Conservation (phyloP, 2,113 vertebrate genomes). For the Siniperca knerii region DNA sequence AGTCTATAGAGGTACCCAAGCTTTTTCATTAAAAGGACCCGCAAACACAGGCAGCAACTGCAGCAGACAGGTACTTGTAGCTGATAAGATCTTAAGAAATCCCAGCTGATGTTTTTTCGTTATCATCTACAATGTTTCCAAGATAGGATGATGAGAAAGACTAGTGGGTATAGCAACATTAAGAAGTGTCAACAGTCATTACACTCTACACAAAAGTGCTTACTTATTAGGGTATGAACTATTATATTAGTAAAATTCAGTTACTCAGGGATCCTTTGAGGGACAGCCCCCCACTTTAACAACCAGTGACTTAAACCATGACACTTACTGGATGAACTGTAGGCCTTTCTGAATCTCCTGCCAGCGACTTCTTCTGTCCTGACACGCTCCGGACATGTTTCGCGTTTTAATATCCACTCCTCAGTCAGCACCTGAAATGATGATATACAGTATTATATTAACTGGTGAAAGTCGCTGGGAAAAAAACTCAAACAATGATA, state of each 20-base stretch:
- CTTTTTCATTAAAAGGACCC: too few species aligned
- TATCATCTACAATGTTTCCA: not conserved
- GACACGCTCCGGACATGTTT: conserved; percentile 91
- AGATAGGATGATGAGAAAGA: not conserved
- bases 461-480: not conserved
- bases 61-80: not conserved
- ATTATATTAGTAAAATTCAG: not conserved
- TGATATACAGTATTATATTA: not conserved
- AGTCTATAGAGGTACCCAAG: not conserved
- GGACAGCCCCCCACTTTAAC: not conserved
- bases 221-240: too few species aligned
- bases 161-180: not conserved
- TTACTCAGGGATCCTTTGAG: not conserved
- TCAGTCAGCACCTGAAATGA: conserved; percentile 82
- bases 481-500: not conserved
- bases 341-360: conserved; percentile 95
- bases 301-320: not conserved
- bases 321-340: conserved; percentile 96
- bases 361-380: conserved; percentile 92
- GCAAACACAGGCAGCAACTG: not conserved
- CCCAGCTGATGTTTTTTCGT: not conserved
- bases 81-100: not conserved
- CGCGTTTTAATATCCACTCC: conserved; percentile 78
- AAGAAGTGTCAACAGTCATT: not conserved
- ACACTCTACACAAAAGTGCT: not conserved